phyloP scores from a whole-genome alignment of 2,113 vertebrate genomes.

The Noctilio leporinus region DNA sequence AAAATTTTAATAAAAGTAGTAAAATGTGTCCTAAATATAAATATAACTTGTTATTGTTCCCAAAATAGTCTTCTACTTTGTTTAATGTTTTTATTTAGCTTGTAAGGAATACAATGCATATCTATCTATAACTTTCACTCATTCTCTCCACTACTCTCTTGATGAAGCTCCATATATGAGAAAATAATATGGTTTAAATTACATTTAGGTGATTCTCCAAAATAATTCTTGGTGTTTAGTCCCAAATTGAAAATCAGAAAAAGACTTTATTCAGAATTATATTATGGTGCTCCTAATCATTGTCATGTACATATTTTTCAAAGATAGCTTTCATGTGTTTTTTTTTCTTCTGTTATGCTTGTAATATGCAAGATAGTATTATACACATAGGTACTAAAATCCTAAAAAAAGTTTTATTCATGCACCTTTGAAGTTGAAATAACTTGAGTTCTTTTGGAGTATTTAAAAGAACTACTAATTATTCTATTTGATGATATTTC shows the following conservation, averaged over 20 bases:
- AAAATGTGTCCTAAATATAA: background rate
- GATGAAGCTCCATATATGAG: background rate
- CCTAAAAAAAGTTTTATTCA: background rate
- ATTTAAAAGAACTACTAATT: background rate
- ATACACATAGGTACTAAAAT: background rate
- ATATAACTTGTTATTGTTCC: background rate
- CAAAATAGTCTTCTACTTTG: background rate
- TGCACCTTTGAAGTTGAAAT: background rate
- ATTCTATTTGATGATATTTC: background rate
- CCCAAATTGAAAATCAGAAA: background rate
- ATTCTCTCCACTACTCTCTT: background rate
- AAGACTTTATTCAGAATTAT: background rate
- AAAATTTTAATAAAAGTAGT: background rate
- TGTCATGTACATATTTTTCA: background rate
- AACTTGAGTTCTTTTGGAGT: background rate
- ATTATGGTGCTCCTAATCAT: background rate
- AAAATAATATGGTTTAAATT: background rate
- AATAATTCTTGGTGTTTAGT: background rate
- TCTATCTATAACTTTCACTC: background rate
- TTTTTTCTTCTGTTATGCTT: background rate
- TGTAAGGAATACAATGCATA: background rate
- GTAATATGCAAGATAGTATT: background rate
- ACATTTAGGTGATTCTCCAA: background rate
- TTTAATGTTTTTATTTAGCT: background rate
- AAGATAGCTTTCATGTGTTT: background rate